A percentile compares a stretch with the other conserved stretches of the same genome.
Evolutionary conservation across 2,888 invertebrate species (phyloP).

Genomic region (Spisula solida): DNA sequence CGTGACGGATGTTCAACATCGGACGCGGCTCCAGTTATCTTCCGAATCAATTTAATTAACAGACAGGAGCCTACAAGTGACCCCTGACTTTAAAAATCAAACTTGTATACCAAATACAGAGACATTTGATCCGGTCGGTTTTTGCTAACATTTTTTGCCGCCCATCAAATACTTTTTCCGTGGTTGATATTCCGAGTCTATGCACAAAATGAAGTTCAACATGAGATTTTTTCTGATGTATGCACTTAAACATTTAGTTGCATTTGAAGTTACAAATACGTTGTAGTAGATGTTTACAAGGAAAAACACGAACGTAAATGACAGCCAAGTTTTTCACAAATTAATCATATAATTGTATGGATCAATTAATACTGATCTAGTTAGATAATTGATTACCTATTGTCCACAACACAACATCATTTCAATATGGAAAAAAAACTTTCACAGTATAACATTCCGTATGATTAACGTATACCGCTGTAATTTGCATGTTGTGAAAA

Average conservation of each 20-base stretch:
- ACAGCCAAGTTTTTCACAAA: not conserved
- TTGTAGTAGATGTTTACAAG: slow-evolving; percentile 10
- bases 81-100: slow-evolving; percentile 25
- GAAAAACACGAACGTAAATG: slow-evolving; percentile 18
- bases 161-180: not conserved
- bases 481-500: no score
- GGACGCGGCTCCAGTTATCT: slow-evolving; percentile 49
- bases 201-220: slow-evolving; percentile 24
- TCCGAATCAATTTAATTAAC: slow-evolving; percentile 37
- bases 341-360: slow-evolving; percentile 10
- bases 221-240: not conserved
- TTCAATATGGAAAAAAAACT: not conserved
- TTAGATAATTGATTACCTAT: slow-evolving; percentile 19
- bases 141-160: not conserved
- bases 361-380: not conserved
- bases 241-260: slow-evolving; percentile 23
- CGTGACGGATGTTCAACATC: slow-evolving; percentile 47
- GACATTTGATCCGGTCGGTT: slow-evolving; percentile 9
- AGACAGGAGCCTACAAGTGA: slow-evolving; percentile 30
- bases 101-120: slow-evolving; percentile 23
- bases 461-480: no score
- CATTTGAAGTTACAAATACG: slow-evolving; percentile 12
- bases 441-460: no score
- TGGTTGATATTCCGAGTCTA: not conserved
- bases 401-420: not conserved